Evolutionary conservation across 2,113 vertebrate genomes (phyloP).

Genomic region (Erythrocercus mccallii): DNA sequence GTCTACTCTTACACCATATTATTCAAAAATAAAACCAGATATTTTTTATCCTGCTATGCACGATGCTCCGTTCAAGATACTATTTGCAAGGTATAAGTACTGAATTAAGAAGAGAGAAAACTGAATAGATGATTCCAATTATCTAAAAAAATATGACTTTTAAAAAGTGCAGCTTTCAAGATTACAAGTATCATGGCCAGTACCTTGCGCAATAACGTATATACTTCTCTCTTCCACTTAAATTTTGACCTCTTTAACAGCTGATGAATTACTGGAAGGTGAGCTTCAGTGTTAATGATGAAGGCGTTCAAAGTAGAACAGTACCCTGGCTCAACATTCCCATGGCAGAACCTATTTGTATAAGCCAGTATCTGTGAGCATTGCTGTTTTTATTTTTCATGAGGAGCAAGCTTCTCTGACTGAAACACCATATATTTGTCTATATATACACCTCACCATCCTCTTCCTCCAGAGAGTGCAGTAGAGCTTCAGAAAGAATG

Average conservation of each 20-base stretch:
- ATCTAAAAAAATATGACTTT: not conserved
- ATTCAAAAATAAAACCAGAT: not conserved
- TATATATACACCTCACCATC: not conserved
- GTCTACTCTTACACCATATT: not conserved
- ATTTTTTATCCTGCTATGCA: not conserved
- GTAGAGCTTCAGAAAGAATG: not conserved
- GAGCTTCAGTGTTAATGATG: not conserved
- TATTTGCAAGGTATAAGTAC: not conserved
- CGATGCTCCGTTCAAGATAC: rapidly evolving
- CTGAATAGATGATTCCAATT: not conserved
- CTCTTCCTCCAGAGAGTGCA: not conserved
- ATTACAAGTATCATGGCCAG: not conserved
- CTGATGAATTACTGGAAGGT: not conserved
- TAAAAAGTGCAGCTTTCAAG: not conserved
- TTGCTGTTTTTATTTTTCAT: not conserved
- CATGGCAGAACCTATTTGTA: not conserved
- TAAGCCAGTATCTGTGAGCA: not conserved
- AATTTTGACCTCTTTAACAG: not conserved
- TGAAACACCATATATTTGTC: not conserved
- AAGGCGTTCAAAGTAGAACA: not conserved
- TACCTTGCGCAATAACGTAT: not conserved
- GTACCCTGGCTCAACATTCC: not conserved
- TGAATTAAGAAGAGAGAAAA: not conserved
- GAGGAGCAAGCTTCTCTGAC: not conserved
- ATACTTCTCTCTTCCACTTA: not conserved